Conservation (phyloP, 1,140 invertebrate species). For the Drosophila simulans region DNA sequence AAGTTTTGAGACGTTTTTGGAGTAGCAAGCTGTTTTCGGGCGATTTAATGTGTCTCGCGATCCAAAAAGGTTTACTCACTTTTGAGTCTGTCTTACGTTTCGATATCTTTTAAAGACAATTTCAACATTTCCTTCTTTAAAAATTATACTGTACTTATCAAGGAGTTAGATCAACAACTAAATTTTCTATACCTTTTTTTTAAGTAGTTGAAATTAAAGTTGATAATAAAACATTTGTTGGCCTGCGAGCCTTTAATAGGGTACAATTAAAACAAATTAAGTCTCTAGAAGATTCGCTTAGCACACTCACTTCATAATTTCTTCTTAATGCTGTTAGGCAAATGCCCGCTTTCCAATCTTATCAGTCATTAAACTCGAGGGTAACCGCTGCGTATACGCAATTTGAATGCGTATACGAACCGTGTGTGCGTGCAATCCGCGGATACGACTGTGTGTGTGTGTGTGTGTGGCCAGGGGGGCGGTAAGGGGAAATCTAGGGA, state of each 20-base stretch:
- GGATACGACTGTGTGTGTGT: conserved; percentile 28
- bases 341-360: conserved; percentile 47
- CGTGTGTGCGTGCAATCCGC: conserved; percentile 7
- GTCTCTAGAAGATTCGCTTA: background rate
- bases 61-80: background rate
- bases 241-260: too few relatives aligned
- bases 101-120: too few relatives aligned
- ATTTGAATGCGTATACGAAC: conserved; percentile 53
- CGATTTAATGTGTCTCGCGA: conserved; percentile 6
- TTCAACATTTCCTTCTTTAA: too few relatives aligned
- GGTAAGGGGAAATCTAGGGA: conserved; percentile 8
- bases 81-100: background rate
- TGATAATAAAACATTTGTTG: too few relatives aligned
- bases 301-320: background rate
- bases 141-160: too few relatives aligned
- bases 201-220: too few relatives aligned
- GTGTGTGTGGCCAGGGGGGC: conserved; percentile 8
- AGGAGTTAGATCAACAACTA: too few relatives aligned
- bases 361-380: conserved; percentile 78
- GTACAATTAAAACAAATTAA: background rate
- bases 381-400: conserved; percentile 48
- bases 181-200: too few relatives aligned
- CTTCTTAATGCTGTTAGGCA: conserved; percentile 38
- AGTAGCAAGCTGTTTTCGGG: conserved; percentile 25
- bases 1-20: conserved; percentile 57